A percentile compares a stretch with the other conserved stretches of the same genome.
phyloP scores from a whole-genome alignment of 2,797 vertebrate genomes.

The Sebastes umbrosus region DNA sequence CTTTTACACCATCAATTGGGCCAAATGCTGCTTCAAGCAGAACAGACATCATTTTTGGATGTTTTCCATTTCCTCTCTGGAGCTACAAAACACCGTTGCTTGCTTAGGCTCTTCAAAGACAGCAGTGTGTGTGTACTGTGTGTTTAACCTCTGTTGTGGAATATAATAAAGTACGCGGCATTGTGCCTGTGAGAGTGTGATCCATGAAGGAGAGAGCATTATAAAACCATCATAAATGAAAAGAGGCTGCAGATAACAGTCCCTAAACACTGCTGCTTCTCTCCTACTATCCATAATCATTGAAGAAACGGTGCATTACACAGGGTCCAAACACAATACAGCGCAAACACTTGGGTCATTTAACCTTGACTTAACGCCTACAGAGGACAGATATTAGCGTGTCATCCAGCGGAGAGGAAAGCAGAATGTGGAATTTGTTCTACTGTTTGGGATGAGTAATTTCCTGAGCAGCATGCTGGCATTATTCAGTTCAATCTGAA shows the following conservation, averaged over 20 bases:
- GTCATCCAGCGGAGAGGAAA: constrained; percentile 27
- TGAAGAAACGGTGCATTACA: constrained; percentile 47
- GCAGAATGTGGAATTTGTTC: constrained; percentile 23
- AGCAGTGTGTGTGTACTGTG: constrained; percentile 12
- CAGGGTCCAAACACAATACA: constrained; percentile 37
- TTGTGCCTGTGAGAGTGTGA: constrained; percentile 61
- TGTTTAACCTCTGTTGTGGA: constrained; percentile 67
- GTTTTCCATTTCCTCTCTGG: constrained; percentile 21
- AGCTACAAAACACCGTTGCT: constrained; percentile 10
- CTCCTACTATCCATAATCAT: constrained; percentile 56
- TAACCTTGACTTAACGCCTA: constrained; percentile 64
- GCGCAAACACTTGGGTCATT: constrained; percentile 43
- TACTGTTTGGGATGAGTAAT: constrained; percentile 2
- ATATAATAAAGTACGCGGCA: constrained; percentile 59
- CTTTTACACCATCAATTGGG: neutral
- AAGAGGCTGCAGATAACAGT: constrained; percentile 61
- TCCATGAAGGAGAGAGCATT: constrained; percentile 71
- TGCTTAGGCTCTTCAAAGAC: constrained; percentile 49
- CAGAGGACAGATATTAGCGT: constrained; percentile 37
- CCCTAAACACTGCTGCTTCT: constrained; percentile 53
- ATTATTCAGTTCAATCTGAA: constrained; percentile 21
- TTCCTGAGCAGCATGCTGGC: neutral
- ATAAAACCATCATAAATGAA: constrained; percentile 72
- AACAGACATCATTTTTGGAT: constrained; percentile 3
- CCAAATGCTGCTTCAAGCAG: constrained; percentile 25